Evolutionary conservation across 23 tunicate species (phyloP), one percentile per base, ranked within the genome.

Genomic region (Ascidia mentula): DNA sequence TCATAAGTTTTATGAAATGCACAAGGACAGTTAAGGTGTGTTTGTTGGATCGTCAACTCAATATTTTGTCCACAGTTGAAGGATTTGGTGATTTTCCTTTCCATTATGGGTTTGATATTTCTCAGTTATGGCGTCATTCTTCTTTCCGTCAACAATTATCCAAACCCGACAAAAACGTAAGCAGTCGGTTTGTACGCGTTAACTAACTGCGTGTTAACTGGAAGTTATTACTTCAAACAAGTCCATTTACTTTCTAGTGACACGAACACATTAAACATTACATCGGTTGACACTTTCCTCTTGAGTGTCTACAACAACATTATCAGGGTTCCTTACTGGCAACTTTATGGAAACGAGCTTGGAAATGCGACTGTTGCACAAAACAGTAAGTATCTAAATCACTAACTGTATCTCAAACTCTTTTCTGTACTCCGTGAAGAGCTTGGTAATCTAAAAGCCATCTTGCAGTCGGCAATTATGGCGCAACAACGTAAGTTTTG

Each of bases 301-400:
- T 18, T 70, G 12, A 70, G 37, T 30, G 30, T 70, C 15, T 80
- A 80, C 77, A 80, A 80, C 77, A 71, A 70, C 38, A 80, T 80
- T 8, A 60, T 80, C 26, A 61, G 84, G 40, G 18, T 34, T 18
- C 84, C 84, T 9, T 80, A 80, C 77, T 80, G 84, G 84, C 84
- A 80, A 80, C 45, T 80, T 32, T 80, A 80, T 31, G 84, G 77
- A 2, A 40, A 80, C 38, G 77, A 73, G 28, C 34, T 80, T 60
- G 84, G 77, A 37, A 18, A 28, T 38, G 77, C 84, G 6, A 30
- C 84, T 1, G 65, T 30, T 4, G 76, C 77, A 0, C 37, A 71
- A 69, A 22, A 32, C 18, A 80, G 84, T 80, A 71, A 70, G 77
- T 53, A 12, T 42, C 15, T n/a, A n/a, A n/a, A n/a, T n/a, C n/a